Percentiles rank a stretch among this genome's conserved stretches.
phyloP scores from a whole-genome alignment of 1,140 invertebrate genomes.

The Drosophila ercepeae region DNA sequence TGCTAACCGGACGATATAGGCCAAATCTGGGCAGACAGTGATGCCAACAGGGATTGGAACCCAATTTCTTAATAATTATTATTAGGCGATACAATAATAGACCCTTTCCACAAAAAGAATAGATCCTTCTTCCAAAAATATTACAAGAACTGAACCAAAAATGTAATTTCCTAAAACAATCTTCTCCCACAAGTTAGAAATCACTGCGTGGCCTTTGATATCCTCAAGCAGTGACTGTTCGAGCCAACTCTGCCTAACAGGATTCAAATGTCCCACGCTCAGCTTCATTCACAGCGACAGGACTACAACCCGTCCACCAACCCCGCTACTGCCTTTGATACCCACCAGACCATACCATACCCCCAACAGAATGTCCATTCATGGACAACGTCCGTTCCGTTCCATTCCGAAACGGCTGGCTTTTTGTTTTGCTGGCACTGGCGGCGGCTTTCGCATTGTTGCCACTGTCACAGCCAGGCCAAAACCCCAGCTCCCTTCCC shows the following conservation, averaged over 20 bases:
- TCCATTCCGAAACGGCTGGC: slow-evolving; percentile 19
- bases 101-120: too few relatives aligned
- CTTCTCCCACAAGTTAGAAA: neutral
- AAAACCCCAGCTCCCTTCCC: slow-evolving; percentile 6
- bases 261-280: slow-evolving; percentile 51
- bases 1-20: slow-evolving; percentile 36
- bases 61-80: neutral
- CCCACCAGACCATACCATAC: neutral
- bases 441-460: slow-evolving; percentile 52
- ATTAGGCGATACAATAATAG: neutral
- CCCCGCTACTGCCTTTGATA: neutral
- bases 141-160: too few relatives aligned
- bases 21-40: slow-evolving; percentile 17
- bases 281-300: slow-evolving; percentile 39
- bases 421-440: slow-evolving; percentile 57
- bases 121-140: too few relatives aligned
- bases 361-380: slow-evolving; percentile 42
- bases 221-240: slow-evolving; percentile 25
- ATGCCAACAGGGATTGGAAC: slow-evolving; percentile 5
- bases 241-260: slow-evolving; percentile 21
- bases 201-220: slow-evolving; percentile 9
- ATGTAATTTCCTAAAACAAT: neutral
- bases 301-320: neutral
- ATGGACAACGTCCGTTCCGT: slow-evolving; percentile 35
- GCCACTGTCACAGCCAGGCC: slow-evolving; percentile 57